These are phyloP conservation scores for Megalopta genalis DNA, from an alignment of 1,140 invertebrate species.

Conservation along the genomic window DNA sequence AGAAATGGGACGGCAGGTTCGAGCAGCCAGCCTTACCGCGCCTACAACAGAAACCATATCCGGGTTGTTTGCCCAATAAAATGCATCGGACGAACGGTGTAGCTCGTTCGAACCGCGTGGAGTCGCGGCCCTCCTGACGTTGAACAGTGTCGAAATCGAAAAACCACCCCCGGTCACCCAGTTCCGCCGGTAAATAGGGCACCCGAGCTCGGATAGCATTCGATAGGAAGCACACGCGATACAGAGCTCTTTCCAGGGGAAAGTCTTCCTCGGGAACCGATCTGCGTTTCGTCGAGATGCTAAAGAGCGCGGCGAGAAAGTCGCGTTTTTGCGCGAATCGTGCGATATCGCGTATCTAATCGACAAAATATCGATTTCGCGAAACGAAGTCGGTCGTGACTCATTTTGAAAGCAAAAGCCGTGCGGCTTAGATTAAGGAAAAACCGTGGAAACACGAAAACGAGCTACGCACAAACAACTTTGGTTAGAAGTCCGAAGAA, in stretches of 20 bases:
- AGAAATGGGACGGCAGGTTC: background rate
- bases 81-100: conserved; percentile 6
- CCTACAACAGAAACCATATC: too few relatives aligned
- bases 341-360: background rate
- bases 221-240: background rate
- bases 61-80: background rate
- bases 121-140: conserved; percentile 19
- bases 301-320: background rate
- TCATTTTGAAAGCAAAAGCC: background rate
- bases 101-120: background rate
- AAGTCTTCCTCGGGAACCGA: background rate
- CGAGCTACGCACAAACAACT: background rate
- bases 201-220: background rate
- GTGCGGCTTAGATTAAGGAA: background rate
- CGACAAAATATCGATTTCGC: background rate
- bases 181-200: background rate
- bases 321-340: background rate
- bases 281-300: too few relatives aligned
- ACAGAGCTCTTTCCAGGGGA: background rate
- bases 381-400: background rate
- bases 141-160: background rate
- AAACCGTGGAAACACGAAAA: too few relatives aligned
- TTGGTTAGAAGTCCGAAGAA: background rate
- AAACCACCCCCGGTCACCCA: background rate
- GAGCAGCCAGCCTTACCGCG: too few relatives aligned